Conservation (phyloP, 64 coral and sea anemone species). For the Actinia equina region DNA sequence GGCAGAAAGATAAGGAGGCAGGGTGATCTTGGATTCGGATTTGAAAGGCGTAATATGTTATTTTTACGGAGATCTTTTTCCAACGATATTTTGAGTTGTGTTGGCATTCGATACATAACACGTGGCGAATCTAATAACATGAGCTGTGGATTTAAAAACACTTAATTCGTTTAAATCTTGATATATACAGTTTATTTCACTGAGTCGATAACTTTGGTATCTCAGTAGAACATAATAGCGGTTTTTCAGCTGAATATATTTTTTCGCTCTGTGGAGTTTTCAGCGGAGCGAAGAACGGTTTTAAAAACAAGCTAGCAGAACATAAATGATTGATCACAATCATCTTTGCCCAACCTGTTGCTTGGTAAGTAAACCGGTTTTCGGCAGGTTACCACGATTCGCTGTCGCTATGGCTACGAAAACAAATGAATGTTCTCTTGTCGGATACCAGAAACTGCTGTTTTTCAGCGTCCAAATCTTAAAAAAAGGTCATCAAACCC, state of each 20-base stretch:
- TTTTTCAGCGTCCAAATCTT: neutral
- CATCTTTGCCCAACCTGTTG: conserved; percentile 9
- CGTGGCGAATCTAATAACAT: neutral
- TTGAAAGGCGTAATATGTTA: conserved; percentile 12
- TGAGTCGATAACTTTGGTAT: neutral
- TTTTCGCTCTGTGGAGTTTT: conserved; percentile 52
- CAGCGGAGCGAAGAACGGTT: conserved; percentile 55
- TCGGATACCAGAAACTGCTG: too few relatives aligned
- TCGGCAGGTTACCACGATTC: neutral
- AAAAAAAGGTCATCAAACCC: neutral
- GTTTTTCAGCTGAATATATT: neutral
- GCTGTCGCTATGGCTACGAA: neutral
- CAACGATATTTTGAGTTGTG: neutral
- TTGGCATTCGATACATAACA: conserved; percentile 1
- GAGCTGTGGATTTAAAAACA: neutral
- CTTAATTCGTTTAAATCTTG: neutral
- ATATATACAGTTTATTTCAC: neutral
- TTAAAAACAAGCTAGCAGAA: conserved; percentile 7
- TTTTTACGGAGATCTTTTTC: neutral
- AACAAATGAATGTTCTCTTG: neutral
- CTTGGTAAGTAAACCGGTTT: neutral
- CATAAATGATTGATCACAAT: conserved; percentile 22
- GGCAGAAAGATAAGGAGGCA: neutral
- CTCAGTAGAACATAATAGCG: neutral
- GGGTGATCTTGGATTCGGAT: neutral